Evolutionary conservation across 2,113 vertebrate species (phyloP).

Genomic region (Rhinopomastus cyanomelas): DNA sequence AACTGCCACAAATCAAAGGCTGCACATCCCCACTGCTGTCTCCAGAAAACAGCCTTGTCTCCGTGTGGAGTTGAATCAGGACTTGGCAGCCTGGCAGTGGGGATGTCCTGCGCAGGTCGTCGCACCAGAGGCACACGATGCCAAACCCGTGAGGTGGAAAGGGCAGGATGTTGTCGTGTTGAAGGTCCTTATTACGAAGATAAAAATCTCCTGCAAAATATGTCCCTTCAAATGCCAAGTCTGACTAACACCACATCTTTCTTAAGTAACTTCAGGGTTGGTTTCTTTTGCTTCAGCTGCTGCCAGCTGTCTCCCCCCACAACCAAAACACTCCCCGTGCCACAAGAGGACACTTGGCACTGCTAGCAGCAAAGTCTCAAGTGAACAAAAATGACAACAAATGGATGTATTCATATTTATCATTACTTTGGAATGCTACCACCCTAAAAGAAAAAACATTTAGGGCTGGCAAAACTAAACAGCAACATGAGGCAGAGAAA

Average conservation of each 20-base stretch:
- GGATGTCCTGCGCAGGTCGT: fast-evolving
- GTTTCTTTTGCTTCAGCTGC: neutral
- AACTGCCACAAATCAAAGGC: neutral
- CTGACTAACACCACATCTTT: neutral
- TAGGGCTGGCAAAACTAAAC: neutral
- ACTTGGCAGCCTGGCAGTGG: fast-evolving
- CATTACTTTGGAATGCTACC: neutral
- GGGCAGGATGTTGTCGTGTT: neutral
- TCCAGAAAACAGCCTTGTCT: neutral
- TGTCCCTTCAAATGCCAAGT: neutral
- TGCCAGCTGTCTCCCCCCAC: neutral
- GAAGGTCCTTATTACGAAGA: neutral
- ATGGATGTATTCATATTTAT: neutral
- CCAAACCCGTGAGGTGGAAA: neutral
- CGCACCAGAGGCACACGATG: neutral
- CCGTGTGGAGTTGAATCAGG: fast-evolving
- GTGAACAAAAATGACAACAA: neutral
- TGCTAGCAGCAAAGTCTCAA: neutral
- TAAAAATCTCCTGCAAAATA: neutral
- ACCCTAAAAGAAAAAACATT: too few species aligned
- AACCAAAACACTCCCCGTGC: neutral
- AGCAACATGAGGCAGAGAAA: neutral
- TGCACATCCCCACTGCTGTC: neutral
- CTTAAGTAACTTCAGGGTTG: neutral
- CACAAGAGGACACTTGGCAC: neutral